A percentile compares a stretch with the other conserved stretches of the same genome.
Conservation (phyloP, 2,888 invertebrate species). For the Phytoseiulus persimilis region DNA sequence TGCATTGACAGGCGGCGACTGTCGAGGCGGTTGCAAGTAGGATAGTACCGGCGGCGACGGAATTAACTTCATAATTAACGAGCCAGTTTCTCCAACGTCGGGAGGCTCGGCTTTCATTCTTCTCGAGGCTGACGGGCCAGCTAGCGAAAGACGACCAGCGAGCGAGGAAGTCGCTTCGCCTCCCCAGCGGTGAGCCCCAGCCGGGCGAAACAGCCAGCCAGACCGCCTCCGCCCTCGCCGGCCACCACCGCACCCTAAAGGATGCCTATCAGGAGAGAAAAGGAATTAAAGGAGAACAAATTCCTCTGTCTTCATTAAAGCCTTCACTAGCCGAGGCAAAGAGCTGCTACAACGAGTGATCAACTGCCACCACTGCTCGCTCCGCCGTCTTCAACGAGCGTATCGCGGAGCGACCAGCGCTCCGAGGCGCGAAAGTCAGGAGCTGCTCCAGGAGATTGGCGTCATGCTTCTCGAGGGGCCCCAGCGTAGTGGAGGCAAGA, state of each 20-base stretch:
- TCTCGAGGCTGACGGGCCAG: background rate
- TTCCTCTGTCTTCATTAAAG: background rate
- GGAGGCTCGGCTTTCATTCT: background rate
- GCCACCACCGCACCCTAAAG: background rate
- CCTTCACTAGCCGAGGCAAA: background rate
- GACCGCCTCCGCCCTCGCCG: background rate
- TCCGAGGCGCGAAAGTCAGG: background rate
- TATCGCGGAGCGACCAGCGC: too few species aligned
- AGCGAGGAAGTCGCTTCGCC: background rate
- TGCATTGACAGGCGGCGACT: background rate
- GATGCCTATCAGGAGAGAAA: background rate
- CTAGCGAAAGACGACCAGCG: background rate
- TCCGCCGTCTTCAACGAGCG: background rate
- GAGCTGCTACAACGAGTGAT: background rate
- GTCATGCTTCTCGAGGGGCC: too few species aligned
- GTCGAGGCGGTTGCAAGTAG: background rate
- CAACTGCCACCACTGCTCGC: background rate
- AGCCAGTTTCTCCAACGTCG: background rate
- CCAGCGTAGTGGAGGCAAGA: too few species aligned
- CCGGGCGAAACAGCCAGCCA: background rate
- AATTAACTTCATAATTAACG: constrained; percentile 5
- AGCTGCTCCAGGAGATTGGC: too few species aligned
- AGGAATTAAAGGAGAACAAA: background rate
- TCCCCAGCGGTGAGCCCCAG: background rate
- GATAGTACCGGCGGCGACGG: background rate